Evolutionary conservation across 1,140 invertebrate genomes (phyloP), one percentile per base, ranked within the genome.

Genomic region (Drosophila orena): DNA sequence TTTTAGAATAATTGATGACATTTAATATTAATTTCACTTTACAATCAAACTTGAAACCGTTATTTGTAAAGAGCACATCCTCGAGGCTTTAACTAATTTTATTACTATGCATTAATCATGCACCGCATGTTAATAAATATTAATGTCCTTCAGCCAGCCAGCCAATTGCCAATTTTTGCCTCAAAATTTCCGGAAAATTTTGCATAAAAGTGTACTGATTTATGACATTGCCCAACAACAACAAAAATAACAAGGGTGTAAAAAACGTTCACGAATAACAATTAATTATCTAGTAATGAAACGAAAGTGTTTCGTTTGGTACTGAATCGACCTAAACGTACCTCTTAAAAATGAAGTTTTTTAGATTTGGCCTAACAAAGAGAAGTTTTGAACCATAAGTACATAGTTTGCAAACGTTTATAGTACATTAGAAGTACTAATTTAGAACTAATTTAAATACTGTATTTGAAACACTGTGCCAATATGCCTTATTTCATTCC

Each of bases 1-100:
- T 84, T 79, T 88, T 88, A 89, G 84, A 88, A 88, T 88, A 88
- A 89, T 88, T 89, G 75, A 77, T 83, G 76, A 77, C 79, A 83
- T 79, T 79, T 89, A 66, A 71, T 81, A 79, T 79, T 88, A 79
- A 86, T 86, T 88, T 81, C 80, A 81, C 75, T 61, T 65, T 30
- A 40, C 62, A 61, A 81, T 64, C 54, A 40, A 77, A 81, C 69
- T 88, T 76, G 58, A 79, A 88, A 78, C 64, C 78, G 65, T 72
- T 79, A 69, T 79, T 76, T 81, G 69, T 53, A 24, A 66, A 73
- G 62, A 52, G 42, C 49, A 58, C 22, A 47, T 24, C 37, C 8
- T 37, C 20, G 42, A 49, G 50, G 66, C 65, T 57, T 65, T 76
- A 89, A 88, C 83, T 88, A 86, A 86, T 88, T 86, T 88, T 59